Base-by-base conservation (phyloP, 2,797 vertebrate genomes). In the Steatocranus sp. region DNA sequence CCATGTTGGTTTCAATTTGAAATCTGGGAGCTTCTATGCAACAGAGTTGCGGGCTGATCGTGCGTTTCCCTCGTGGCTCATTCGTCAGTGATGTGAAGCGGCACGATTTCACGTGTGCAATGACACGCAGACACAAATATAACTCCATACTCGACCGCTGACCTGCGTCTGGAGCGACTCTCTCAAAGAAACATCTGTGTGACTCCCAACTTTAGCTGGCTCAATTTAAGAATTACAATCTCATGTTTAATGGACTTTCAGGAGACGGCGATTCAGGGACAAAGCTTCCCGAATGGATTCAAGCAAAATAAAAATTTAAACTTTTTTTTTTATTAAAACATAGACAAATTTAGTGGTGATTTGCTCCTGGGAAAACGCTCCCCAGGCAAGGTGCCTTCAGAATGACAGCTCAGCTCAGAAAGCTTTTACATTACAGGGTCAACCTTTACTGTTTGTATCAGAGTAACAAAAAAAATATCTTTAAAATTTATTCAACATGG, bases 401-500 rank as follows among this genome's bases (percentile, higher is more conserved):
- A 81, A 78, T 74, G 80, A 88, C 78, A 68, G 86, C 80, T 86
- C 84, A 81, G 78, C 87, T 83, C 81, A 43, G 56, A 66, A 11
- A 83, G 86, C 82, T 38, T 84, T 61, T 49, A 80, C 80, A 79
- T 84, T 79, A 84, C 86, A 83, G 56, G 79, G 79, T 88, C 89
- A 83, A 89, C 87, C 84, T 92, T 85, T 82, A 83, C 56, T 34
- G 27, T 89, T 41, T 87, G 75, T 54, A 96, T 97, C 94, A 95
- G 95, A 96, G 95, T 96, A 90, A 91, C 78, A 86, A 87, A 91
- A 89, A 36, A 34, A 38, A 38, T 80, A 79, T n/a, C 18, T 70
- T 78, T 84, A 91, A 81, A 89, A 95, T 96, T 46, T 46, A 97
- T 96, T 95, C 85, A 83, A 96, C 96, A 96, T 97, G 96, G 95